These are phyloP conservation scores for Chaetogeoica ovagalla DNA, from an alignment of 2,888 invertebrate genomes.

Conservation along the genomic window DNA sequence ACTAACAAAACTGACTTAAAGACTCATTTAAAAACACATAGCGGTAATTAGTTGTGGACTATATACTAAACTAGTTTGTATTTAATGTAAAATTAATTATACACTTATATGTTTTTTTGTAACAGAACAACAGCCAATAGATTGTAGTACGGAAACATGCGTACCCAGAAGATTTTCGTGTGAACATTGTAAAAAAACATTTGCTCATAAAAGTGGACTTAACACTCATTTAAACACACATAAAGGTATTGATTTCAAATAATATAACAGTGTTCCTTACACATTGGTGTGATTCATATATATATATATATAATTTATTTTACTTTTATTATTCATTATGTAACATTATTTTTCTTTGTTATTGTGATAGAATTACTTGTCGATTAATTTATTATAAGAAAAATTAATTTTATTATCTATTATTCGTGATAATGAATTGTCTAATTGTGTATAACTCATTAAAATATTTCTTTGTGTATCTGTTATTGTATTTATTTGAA, in stretches of 20 bases:
- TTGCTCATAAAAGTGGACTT: slow-evolving; percentile 46
- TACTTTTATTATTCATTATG: no score
- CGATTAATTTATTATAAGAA: no score
- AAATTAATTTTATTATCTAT: no score
- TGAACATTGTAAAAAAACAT: slow-evolving; percentile 43
- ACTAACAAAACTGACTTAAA: slow-evolving; percentile 3
- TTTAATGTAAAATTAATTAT: neutral
- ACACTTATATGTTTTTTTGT: neutral
- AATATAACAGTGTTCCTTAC: neutral
- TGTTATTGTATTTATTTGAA: neutral
- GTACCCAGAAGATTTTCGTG: slow-evolving; percentile 21
- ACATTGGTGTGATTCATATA: neutral
- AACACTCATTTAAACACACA: slow-evolving; percentile 43
- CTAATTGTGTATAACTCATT: neutral
- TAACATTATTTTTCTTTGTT: no score
- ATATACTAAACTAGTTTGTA: neutral
- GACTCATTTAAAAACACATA: slow-evolving; percentile 24
- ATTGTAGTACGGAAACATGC: neutral
- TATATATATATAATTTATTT: no score
- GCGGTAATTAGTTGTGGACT: neutral
- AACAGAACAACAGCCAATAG: slow-evolving; percentile 4
- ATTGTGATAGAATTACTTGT: no score
- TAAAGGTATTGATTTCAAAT: slow-evolving; percentile 13
- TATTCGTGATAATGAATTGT: no score
- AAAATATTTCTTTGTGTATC: neutral